Conservation (phyloP, 2,797 vertebrate genomes). For the Scomberomorus guttatus region DNA sequence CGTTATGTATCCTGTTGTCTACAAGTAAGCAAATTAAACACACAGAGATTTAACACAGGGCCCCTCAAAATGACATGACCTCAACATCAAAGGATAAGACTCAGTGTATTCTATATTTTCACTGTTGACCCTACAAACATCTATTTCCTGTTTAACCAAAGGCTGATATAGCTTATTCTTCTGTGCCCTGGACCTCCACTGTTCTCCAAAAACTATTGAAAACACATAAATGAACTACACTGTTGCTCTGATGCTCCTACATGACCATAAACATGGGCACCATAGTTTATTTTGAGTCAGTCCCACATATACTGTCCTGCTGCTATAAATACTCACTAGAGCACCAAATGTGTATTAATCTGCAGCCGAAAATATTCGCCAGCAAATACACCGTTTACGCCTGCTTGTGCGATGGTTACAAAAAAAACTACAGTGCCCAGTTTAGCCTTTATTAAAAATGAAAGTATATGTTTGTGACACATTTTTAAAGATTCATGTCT, state of each 20-base stretch:
- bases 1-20: not conserved
- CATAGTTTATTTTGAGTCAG: not conserved
- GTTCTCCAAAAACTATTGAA: not conserved
- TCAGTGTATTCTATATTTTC: not conserved
- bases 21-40: not conserved
- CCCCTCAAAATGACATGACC: not conserved
- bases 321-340: not conserved
- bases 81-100: not conserved
- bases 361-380: not conserved
- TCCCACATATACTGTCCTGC: not conserved
- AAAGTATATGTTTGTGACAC: not conserved
- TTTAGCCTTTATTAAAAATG: not conserved
- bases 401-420: not conserved
- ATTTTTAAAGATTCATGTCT: conserved; percentile 8
- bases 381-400: not conserved
- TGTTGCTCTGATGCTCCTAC: not conserved
- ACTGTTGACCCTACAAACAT: not conserved
- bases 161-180: not conserved
- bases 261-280: not conserved
- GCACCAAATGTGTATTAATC: not conserved
- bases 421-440: no score
- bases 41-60: conserved; percentile 1
- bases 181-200: conserved; percentile 1
- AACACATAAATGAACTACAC: not conserved
- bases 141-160: not conserved